Percentiles rank a stretch among this genome's conserved stretches.
phyloP scores from a whole-genome alignment of 2,888 invertebrate genomes.

The Clistopyga incitator region DNA sequence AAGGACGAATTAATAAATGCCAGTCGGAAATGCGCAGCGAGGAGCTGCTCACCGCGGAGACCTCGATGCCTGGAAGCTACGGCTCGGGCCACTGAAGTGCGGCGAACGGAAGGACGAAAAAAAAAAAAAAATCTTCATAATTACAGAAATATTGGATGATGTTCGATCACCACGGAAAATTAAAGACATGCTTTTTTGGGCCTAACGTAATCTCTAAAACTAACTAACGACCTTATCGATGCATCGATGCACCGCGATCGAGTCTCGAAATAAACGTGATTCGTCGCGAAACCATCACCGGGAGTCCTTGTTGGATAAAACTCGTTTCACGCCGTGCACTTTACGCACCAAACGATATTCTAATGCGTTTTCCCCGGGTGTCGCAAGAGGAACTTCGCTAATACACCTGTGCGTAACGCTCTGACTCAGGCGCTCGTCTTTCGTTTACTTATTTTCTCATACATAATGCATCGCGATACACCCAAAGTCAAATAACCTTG shows the following conservation, averaged over 20 bases:
- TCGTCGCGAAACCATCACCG: not conserved
- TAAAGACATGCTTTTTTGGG: conserved; percentile 1
- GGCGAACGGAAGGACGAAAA: not conserved
- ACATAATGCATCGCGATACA: conserved; percentile 8
- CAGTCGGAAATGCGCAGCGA: conserved; percentile 56
- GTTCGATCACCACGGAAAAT: not conserved
- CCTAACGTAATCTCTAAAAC: not conserved
- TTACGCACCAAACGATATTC: conserved; percentile 17
- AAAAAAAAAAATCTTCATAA: too few relatives aligned
- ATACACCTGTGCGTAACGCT: conserved; percentile 14
- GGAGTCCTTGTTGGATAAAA: conserved; percentile 29
- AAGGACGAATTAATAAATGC: conserved; percentile 68
- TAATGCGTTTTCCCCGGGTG: conserved; percentile 26
- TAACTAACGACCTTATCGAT: not conserved
- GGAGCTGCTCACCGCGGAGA: conserved; percentile 51
- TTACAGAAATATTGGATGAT: not conserved
- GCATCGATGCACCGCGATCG: not conserved
- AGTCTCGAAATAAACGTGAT: conserved; percentile 14
- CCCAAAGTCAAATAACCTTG: not conserved
- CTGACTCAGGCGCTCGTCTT: not conserved
- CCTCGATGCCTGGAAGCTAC: conserved; percentile 62
- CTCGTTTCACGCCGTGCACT: conserved; percentile 28
- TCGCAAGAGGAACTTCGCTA: conserved; percentile 40
- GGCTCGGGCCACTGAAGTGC: not conserved
- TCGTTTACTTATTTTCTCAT: not conserved